Evolutionary conservation across 2,113 vertebrate species (phyloP), one percentile per base, ranked within the genome.

Genomic region (Coryphaenoides rupestris): DNA sequence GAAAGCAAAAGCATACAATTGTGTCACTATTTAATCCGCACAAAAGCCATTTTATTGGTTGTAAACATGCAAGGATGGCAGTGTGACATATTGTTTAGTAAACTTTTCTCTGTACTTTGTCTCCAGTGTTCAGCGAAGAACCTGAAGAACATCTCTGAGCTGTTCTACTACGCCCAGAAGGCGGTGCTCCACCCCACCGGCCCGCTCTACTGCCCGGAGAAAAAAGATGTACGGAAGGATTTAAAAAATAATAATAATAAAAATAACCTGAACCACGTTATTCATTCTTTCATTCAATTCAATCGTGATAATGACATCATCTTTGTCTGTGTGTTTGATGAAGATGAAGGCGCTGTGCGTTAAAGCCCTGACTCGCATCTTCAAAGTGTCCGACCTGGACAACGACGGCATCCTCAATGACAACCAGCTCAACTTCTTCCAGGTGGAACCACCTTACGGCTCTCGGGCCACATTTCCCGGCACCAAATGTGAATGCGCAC

Each of bases 91-190:
- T 12, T 40, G 6, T n/a, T n/a, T n/a, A n/a, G n/a, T n/a, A n/a
- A n/a, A n/a, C n/a, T 40, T 2, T 40, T 40, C 22, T 21, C 2
- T 13, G 4, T 0, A 21, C 54, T 40, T 40, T 1, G 13, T 22
- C 60, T 86, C 50, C 70, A 98, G 96, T 98, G 96, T 88, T 98
- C 96, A 75, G 96, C 96, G 15, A 99, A 98, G 90, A 99, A 95
- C 82, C 85, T 99, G 90, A 99, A 98, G 91, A 99, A 99, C 83
- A 99, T 99, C 84, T 99, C 97, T 0, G 97, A 99, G 75, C 90
- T 99, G 28, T 99, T 99, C 86, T 98, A 98, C 87, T 99, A 99
- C 14, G 96, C 96, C 28, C 97, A 99, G 81, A 99, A 99, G 81
- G 96, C 97, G 16, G 97, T 99, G 65, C 92, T 99, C 33, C 96